A percentile compares a stretch with the other conserved stretches of the same genome.
phyloP scores from a whole-genome alignment of 1,140 invertebrate species.

The Diploscapter pachys region DNA sequence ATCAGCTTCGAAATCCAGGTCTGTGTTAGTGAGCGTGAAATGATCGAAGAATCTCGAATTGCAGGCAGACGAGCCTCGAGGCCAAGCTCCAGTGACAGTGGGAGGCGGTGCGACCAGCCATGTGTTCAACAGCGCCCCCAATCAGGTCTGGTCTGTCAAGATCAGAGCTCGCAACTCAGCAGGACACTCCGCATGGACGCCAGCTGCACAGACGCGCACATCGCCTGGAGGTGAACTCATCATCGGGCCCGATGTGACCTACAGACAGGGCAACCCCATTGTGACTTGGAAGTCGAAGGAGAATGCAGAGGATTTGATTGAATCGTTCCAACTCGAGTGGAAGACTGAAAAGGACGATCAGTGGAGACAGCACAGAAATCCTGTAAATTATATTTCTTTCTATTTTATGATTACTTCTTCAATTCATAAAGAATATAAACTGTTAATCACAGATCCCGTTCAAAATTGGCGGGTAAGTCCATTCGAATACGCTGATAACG shows the following conservation, averaged over 20 bases:
- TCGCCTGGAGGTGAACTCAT: slow-evolving; percentile 49
- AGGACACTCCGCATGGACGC: slow-evolving; percentile 51
- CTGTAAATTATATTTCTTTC: background rate
- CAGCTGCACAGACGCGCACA: slow-evolving; percentile 45
- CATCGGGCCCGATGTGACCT: slow-evolving; percentile 46
- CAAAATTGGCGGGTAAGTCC: too few relatives aligned
- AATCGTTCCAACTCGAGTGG: slow-evolving; percentile 52
- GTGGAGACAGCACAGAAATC: slow-evolving; percentile 45
- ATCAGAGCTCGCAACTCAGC: slow-evolving; percentile 50
- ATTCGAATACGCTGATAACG: too few relatives aligned
- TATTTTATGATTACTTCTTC: too few relatives aligned
- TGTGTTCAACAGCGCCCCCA: slow-evolving; percentile 48
- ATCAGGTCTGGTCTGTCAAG: slow-evolving; percentile 51
- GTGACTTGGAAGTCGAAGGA: slow-evolving; percentile 40
- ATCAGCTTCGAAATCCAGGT: slow-evolving; percentile 48
- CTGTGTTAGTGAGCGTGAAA: too few relatives aligned
- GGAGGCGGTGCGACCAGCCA: slow-evolving; percentile 49
- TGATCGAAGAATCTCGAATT: too few relatives aligned
- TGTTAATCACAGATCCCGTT: too few relatives aligned
- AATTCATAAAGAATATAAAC: too few relatives aligned
- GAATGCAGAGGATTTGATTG: slow-evolving; percentile 43
- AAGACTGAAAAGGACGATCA: slow-evolving; percentile 40
- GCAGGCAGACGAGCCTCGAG: slow-evolving; percentile 46
- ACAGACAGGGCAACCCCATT: slow-evolving; percentile 36
- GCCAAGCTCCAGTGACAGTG: slow-evolving; percentile 39